These are phyloP conservation scores for Macrotus californicus DNA, from an alignment of 2,113 vertebrate species.

Conservation along the genomic window DNA sequence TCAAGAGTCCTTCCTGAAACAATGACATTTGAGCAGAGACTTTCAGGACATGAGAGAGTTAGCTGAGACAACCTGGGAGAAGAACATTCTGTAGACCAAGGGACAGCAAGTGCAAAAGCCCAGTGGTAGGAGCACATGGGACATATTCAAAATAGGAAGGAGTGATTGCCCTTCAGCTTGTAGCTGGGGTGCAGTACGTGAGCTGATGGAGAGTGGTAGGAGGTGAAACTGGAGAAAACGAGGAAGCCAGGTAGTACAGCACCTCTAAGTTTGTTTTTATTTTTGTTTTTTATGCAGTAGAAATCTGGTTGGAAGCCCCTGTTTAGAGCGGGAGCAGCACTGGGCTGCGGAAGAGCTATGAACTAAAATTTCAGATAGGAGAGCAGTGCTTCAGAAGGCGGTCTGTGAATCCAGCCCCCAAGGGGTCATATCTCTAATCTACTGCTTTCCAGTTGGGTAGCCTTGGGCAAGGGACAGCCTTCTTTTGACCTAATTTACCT, in stretches of 20 bases:
- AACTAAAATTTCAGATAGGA: neutral
- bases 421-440: neutral
- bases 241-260: neutral
- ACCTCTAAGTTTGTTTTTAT: neutral
- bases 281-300: neutral
- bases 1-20: neutral
- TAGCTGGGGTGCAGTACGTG: neutral
- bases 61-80: neutral
- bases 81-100: neutral
- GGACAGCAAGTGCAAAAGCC: neutral
- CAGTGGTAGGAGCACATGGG: neutral
- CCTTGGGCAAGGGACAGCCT: neutral
- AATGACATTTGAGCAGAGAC: neutral
- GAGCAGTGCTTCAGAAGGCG: neutral
- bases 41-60: neutral
- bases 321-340: neutral
- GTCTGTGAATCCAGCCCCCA: neutral
- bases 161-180: neutral
- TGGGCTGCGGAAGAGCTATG: neutral
- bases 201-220: neutral
- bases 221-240: neutral
- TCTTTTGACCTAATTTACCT: neutral
- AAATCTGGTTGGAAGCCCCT: neutral
- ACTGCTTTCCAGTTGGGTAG: neutral
- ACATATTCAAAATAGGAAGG: neutral